Conservation (phyloP, 2,797 vertebrate species). For the Platalea minor region DNA sequence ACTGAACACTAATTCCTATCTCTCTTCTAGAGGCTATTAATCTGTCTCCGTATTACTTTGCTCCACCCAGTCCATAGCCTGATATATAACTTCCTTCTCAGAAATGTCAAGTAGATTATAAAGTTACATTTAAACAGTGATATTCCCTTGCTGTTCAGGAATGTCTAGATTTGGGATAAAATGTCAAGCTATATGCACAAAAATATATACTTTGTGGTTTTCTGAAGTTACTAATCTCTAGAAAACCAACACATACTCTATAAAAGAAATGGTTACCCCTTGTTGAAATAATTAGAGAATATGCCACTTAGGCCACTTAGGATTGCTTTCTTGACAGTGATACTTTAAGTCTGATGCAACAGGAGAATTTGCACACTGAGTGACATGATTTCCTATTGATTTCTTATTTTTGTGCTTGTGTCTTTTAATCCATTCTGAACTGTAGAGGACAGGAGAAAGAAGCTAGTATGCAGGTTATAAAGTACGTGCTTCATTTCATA, state of each 20-base stretch:
- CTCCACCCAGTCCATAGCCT: not conserved
- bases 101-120: not conserved
- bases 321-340: not conserved
- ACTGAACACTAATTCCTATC: not conserved
- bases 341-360: not conserved
- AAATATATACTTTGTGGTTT: not conserved
- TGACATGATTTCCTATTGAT: not conserved
- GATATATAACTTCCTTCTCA: not conserved
- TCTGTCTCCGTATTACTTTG: not conserved
- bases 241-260: not conserved
- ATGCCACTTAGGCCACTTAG: not conserved
- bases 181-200: not conserved
- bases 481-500: not conserved
- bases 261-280: not conserved
- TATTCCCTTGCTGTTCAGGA: not conserved
- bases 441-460: not conserved
- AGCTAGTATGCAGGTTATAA: not conserved
- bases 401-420: not conserved
- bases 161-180: not conserved
- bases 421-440: not conserved
- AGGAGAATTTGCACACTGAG: not conserved
- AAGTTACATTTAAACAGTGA: not conserved
- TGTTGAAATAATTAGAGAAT: not conserved
- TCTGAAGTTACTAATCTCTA: not conserved
- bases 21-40: not conserved